Conservation (phyloP, 2,888 invertebrate genomes). For the Taphrorychus bicolor region DNA sequence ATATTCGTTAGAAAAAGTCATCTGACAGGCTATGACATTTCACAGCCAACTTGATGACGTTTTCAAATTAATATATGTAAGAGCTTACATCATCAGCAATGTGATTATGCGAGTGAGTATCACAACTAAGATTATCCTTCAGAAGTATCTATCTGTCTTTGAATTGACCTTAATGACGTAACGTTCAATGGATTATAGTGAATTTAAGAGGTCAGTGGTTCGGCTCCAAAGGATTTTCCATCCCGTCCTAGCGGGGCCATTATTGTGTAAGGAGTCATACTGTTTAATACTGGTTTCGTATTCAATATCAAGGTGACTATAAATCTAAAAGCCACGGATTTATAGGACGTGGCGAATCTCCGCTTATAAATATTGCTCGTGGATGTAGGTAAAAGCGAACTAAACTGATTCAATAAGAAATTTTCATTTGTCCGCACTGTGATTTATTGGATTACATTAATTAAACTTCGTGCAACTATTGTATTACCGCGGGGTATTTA, state of each 20-base stretch:
- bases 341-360: constrained; percentile 37
- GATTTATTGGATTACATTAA: constrained; percentile 42
- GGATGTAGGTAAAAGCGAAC: constrained; percentile 37
- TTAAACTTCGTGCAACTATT: constrained; percentile 39
- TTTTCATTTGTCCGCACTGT: constrained; percentile 35
- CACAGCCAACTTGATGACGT: too few relatives aligned
- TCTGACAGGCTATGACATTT: too few relatives aligned
- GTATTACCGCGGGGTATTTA: constrained; percentile 22
- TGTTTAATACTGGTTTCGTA: constrained; percentile 39
- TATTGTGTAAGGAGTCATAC: constrained; percentile 29
- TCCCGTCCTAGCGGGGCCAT: background rate
- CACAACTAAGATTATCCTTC: too few relatives aligned
- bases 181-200: background rate
- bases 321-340: constrained; percentile 34
- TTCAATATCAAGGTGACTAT: constrained; percentile 42
- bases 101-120: too few relatives aligned
- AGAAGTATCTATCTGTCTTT: too few relatives aligned
- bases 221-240: background rate
- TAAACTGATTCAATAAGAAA: constrained; percentile 38
- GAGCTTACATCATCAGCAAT: too few relatives aligned
- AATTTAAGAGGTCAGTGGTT: background rate
- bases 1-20: too few relatives aligned
- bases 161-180: too few relatives aligned
- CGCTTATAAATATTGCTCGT: constrained; percentile 35
- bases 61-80: too few relatives aligned